These are phyloP conservation scores for Popillia japonica DNA, from an alignment of 1,140 invertebrate species.

Conservation along the genomic window DNA sequence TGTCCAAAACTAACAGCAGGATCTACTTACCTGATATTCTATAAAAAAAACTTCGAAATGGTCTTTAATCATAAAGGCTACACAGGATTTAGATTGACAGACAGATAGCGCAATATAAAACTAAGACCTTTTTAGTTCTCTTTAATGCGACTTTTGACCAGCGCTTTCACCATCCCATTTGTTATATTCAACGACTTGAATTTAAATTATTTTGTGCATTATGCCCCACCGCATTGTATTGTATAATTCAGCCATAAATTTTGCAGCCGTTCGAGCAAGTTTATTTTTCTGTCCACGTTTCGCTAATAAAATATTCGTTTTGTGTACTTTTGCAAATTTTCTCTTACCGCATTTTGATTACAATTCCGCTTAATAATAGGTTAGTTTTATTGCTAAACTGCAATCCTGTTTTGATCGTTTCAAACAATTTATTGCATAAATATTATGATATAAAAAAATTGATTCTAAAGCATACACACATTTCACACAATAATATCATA, in stretches of 20 bases:
- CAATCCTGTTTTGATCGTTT: too few species aligned
- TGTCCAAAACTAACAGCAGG: too few species aligned
- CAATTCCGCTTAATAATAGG: too few species aligned
- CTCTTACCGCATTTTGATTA: background rate
- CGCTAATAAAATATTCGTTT: slow-evolving; percentile 41
- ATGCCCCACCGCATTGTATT: slow-evolving; percentile 42
- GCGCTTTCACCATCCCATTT: slow-evolving; percentile 38
- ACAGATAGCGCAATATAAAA: background rate
- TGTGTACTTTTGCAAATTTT: background rate
- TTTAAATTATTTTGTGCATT: slow-evolving; percentile 45
- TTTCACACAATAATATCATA: too few species aligned
- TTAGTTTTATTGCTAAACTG: too few species aligned
- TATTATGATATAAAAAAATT: too few species aligned
- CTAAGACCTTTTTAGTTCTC: slow-evolving; percentile 37
- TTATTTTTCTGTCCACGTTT: slow-evolving; percentile 44
- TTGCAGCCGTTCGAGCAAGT: slow-evolving; percentile 36
- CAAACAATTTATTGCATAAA: too few species aligned
- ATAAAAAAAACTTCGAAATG: too few species aligned
- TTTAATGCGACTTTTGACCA: slow-evolving; percentile 44
- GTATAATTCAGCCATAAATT: slow-evolving; percentile 45
- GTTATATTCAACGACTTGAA: slow-evolving; percentile 45
- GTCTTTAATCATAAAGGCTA: too few species aligned
- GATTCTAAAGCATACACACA: too few species aligned
- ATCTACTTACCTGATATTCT: too few species aligned
- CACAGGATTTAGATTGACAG: background rate